Base-by-base conservation (phyloP, 2,113 vertebrate genomes). In the Sapajus apella region DNA sequence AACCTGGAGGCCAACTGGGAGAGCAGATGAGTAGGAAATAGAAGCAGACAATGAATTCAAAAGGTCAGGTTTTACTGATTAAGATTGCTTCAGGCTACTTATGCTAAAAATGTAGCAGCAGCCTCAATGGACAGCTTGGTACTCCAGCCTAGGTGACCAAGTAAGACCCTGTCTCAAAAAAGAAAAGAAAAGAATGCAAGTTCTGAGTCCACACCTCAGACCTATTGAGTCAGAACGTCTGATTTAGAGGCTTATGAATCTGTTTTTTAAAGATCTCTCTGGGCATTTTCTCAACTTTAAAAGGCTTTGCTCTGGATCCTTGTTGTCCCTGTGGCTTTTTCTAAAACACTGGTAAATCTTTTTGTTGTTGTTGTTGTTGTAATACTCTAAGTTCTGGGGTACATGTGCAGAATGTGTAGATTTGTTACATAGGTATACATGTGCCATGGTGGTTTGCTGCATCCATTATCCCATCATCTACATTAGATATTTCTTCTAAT, bases 41-140 rank as follows among this genome's bases (percentile, higher is more conserved):
- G 66, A 77, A 12, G 45, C 20, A 73, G 52, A 79, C 72, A 88
- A 80, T 79, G 21, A 92, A 70, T 96, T 77, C 83, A 47, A 90
- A 96, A 94, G 50, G 77, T 95, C 84, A 96, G 23, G 35, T 79
- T 93, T 89, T 66, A 82, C 77, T 61, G n/a, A 94, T n/a, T 90
- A 50, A 73, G 35, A 91, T 73, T 55, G 77, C 86, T 88, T 93
- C 50, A 40, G 81, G 73, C 64, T 2, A 88, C 35, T 61, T 95
- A 77, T 73, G 45, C 43, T 87, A 76, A 82, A 92, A 91, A 88
- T 43, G 25, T n/a, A 18, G 40, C n/a, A 72, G 18, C 75, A 16
- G 47, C 75, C 55, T 55, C 76, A 92, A 14, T 17, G 45, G 35
- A 45, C 58, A 93, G 30, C 40, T 73, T 91, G 70, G 40, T 68